A percentile compares a stretch with the other conserved stretches of the same genome.
These are phyloP conservation scores for Anhinga anhinga DNA, from an alignment of 2,113 vertebrate species.

Conservation along the genomic window DNA sequence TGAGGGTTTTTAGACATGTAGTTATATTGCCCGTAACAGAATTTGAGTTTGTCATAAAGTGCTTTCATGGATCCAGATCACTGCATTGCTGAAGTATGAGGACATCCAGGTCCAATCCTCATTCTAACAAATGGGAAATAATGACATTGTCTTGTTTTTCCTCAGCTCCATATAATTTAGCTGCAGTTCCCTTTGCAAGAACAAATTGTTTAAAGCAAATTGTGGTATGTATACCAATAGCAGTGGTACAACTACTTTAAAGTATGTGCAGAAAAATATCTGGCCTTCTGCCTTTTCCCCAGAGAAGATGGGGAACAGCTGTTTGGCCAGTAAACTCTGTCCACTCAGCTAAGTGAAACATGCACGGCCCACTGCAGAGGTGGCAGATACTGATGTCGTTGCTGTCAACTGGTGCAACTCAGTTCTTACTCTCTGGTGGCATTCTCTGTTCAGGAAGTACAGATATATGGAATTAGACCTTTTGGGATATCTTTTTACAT, in stretches of 20 bases:
- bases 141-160: neutral
- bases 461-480: neutral
- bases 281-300: neutral
- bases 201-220: conserved; percentile 30
- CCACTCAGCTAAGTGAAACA: accelerated
- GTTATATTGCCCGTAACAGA: neutral
- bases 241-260: conserved; percentile 14
- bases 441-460: neutral
- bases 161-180: neutral
- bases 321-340: neutral
- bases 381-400: neutral
- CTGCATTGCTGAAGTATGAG: neutral
- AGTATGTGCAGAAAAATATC: neutral
- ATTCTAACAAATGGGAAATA: neutral
- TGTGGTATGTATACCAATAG: neutral
- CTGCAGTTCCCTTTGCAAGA: neutral
- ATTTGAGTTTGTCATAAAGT: neutral
- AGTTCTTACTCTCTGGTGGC: neutral
- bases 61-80: neutral
- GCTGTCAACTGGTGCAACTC: neutral
- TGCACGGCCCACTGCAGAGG: accelerated
- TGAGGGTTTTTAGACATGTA: neutral
- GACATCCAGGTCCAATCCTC: neutral
- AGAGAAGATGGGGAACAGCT: conserved; percentile 5
- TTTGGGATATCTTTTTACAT: neutral